These are phyloP conservation scores for Holothuria leucospilota DNA, from an alignment of 53 echinoderm and acorn worm species.

Conservation along the genomic window DNA sequence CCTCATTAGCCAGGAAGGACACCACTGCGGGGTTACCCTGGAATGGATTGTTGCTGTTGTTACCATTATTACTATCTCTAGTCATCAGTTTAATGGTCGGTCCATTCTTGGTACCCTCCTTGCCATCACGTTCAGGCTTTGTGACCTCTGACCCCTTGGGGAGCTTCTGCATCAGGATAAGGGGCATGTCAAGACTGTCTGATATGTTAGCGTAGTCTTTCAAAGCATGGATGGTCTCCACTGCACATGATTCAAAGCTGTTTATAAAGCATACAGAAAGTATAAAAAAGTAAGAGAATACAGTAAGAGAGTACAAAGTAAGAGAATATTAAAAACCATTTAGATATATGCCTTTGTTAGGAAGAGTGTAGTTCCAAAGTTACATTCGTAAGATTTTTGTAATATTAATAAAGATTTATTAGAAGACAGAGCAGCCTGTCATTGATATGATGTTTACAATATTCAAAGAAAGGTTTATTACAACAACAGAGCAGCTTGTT, in stretches of 20 bases:
- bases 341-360: no score
- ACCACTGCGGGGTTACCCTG: constrained; percentile 38
- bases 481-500: no score
- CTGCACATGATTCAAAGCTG: constrained; percentile 48
- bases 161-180: constrained; percentile 36
- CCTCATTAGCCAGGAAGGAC: constrained; percentile 47
- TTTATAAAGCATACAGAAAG: neutral
- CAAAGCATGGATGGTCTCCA: constrained; percentile 42
- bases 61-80: constrained; percentile 31
- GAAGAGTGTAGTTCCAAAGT: no score
- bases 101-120: constrained; percentile 59
- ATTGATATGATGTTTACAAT: no score
- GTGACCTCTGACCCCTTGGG: constrained; percentile 32
- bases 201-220: constrained; percentile 39
- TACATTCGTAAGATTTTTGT: no score
- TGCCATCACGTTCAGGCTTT: constrained; percentile 15
- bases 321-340: no score
- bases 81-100: constrained; percentile 63
- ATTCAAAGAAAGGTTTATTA: no score
- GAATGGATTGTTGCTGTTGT: constrained; percentile 34
- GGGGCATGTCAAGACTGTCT: constrained; percentile 30
- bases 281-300: neutral
- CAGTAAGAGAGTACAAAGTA: neutral
- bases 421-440: no score
- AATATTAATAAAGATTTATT: no score